Evolutionary conservation across 2,888 invertebrate genomes (phyloP), one percentile per base, ranked within the genome.

Genomic region (Tetranychus piercei): DNA sequence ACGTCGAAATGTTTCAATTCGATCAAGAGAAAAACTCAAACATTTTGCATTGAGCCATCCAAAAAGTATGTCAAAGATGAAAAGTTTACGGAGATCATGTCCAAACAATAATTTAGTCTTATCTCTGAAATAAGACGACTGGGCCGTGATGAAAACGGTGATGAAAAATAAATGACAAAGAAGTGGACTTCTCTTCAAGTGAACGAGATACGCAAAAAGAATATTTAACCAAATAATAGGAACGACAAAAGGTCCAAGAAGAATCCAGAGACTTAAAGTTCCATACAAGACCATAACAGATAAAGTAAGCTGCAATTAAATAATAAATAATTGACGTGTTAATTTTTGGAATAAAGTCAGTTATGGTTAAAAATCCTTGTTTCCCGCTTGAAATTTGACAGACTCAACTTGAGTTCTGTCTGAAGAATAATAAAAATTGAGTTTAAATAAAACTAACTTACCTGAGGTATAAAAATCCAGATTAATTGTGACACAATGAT

Each of bases 1-100:
- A 73, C 8, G 66, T 77, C 20, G 15, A 67, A 44, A 71, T 11
- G 74, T 77, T 75, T 11, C 70, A 44, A 78, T 76, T 9, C 77
- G 45, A 78, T 88, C 89, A 76, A 90, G 83, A 78, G 86, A 87
- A 81, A 86, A 90, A 82, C 91, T 91, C 66, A 91, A 87, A 79
- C 90, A 89, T 80, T 89, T 79, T 7, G 83, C 80, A 75, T 81
- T 81, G 20, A 80, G 79, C 81, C 83, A 81, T 8, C 87, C 78
- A 88, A 83, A 82, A 87, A 87, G 80, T 87, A 88, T 90, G 90
- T 91, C 77, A 88, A 88, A 78, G 9, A 80, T 43, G 75, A 80
- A 79, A 22, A 74, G 76, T 73, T 78, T 66, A 23, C 65, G 44
- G 44, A 71, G 44, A 71, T 44, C 44, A 71, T 44, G 34, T 44